Conservation (phyloP, 1,140 invertebrate genomes). For the Drosophila nasuta region DNA sequence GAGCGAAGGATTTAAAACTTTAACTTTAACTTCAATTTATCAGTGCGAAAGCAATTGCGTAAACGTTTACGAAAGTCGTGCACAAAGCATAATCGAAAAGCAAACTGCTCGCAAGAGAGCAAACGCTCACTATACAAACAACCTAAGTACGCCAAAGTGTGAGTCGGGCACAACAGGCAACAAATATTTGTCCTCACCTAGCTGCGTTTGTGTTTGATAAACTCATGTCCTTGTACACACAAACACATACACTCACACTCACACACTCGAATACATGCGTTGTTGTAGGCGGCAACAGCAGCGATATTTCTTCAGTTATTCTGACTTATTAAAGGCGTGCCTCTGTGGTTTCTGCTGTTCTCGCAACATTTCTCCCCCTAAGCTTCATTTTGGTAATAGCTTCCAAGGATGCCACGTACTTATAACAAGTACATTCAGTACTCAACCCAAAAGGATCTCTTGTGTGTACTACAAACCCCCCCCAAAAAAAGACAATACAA, state of each 20-base stretch:
- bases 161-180: not conserved
- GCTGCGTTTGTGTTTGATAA: slow-evolving; percentile 26
- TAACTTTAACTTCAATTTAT: not conserved
- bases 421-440: not conserved
- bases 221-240: not conserved
- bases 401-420: slow-evolving; percentile 17
- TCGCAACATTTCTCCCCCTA: slow-evolving; percentile 8
- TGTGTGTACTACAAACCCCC: not conserved
- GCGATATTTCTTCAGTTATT: slow-evolving; percentile 13
- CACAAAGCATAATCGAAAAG: slow-evolving; percentile 7
- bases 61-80: slow-evolving; percentile 5
- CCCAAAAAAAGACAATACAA: not conserved
- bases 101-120: not conserved
- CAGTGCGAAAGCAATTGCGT: too few relatives aligned
- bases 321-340: slow-evolving; percentile 7
- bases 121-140: not conserved
- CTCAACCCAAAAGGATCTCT: not conserved
- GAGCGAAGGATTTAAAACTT: not conserved
- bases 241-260: not conserved
- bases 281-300: not conserved
- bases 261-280: not conserved
- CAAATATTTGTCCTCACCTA: slow-evolving; percentile 13
- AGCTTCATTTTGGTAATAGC: slow-evolving; percentile 16
- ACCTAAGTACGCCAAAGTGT: not conserved
- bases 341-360: slow-evolving; percentile 1